phyloP scores from a whole-genome alignment of 2,797 vertebrate genomes.

The Trichosurus vulpecula region DNA sequence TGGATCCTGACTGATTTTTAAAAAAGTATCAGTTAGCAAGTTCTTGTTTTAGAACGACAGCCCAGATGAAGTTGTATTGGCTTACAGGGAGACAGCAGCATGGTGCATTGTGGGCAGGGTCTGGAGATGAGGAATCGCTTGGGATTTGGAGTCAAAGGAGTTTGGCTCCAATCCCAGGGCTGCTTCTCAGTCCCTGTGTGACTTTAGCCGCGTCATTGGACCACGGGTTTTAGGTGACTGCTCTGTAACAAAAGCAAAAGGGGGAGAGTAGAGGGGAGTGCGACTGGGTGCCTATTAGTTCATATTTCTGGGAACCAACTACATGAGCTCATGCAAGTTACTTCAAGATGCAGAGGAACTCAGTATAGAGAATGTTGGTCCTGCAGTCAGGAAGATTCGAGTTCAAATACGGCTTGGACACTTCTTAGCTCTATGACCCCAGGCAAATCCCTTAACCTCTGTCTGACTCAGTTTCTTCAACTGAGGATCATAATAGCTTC shows the following conservation, averaged over 20 bases:
- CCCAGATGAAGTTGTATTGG: slow-evolving; percentile 12
- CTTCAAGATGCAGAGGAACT: not conserved
- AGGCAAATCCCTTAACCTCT: not conserved
- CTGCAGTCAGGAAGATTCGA: not conserved
- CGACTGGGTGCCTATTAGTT: not conserved
- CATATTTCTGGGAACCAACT: not conserved
- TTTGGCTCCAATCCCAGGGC: not conserved
- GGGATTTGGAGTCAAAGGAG: not conserved
- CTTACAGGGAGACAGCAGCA: not conserved
- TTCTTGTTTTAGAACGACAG: slow-evolving; percentile 22
- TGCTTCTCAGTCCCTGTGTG: not conserved
- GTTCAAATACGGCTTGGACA: not conserved
- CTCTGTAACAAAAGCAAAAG: not conserved
- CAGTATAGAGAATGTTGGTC: not conserved
- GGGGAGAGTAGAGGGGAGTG: not conserved
- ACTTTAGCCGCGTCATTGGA: not conserved
- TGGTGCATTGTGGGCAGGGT: accelerated
- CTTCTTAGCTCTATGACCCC: not conserved
- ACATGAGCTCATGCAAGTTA: not conserved
- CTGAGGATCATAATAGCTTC: not conserved
- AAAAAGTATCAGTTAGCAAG: not conserved
- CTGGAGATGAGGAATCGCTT: not conserved
- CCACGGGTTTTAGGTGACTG: not conserved
- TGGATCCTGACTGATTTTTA: not conserved
- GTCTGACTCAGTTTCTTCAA: not conserved